Base-by-base conservation (phyloP, 2,113 vertebrate genomes). In the Crotalus helleri region DNA sequence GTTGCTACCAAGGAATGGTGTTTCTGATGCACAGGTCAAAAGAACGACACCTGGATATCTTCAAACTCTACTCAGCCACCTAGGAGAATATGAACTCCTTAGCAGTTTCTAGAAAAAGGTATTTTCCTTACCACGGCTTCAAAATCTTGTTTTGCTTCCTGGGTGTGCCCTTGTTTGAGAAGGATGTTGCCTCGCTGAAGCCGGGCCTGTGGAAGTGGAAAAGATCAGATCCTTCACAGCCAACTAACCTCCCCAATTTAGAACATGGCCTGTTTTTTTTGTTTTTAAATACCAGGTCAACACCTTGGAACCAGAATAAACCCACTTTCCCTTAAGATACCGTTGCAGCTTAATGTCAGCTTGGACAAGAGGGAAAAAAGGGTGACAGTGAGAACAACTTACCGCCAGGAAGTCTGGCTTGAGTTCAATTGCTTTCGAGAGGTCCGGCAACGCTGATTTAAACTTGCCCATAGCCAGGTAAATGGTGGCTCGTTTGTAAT, bases 381-480 rank as follows among this genome's bases (percentile, higher is more conserved):
- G 53, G 8, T 29, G 61, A 33, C 13, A 11, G 59, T 4, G 33
- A 10, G 15, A 96, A 81, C 17, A 15, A 89, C 98, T 97, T 94
- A 98, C 98, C 29, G 98, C 98, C 92, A 98, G 93, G 94, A 98
- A 98, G 95, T 98, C 98, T 0, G 98, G 98, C 93, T 98, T 98
- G 51, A 98, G 98, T 54, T 98, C 97, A 93, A 98, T 98, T 93
- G 98, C 98, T 58, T 94, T 97, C 87, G 97, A 97, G 91, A 98
- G 97, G 90, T 98, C 98, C 0, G 98, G 98, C 49, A 98, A 96
- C 1, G 98, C 98, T 1, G 98, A 98, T 94, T 98, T 98, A 87
- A 98, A 98, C 93, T 98, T 98, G 3, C 98, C 98, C 98, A 98
- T 98, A 0, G 98, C 98, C 94, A 98, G 94, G 92, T 98, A 98